A percentile compares a stretch with the other conserved stretches of the same genome.
Conservation (phyloP, 2,888 invertebrate genomes). For the Exephanes ischioxanthus region DNA sequence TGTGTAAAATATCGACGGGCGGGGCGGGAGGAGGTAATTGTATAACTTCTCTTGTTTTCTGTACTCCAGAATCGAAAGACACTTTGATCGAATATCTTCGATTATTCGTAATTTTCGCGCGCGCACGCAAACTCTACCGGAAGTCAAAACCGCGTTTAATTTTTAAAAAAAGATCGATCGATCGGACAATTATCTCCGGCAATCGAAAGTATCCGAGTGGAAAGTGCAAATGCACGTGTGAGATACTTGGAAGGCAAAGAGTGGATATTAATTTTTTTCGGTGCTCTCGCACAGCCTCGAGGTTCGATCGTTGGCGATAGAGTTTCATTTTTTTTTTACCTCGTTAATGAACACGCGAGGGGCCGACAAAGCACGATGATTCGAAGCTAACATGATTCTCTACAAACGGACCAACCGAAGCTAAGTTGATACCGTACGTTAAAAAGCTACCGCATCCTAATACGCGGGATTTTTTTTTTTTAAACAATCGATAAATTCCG, state of each 20-base stretch:
- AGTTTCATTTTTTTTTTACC: constrained; percentile 22
- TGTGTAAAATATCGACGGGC: constrained; percentile 46
- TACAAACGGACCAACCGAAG: constrained; percentile 21
- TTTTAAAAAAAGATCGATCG: background rate
- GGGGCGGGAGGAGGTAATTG: background rate
- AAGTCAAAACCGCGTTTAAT: background rate
- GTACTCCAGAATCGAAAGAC: constrained; percentile 8
- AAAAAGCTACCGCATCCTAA: constrained; percentile 35
- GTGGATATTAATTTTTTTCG: constrained; percentile 76
- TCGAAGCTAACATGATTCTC: constrained; percentile 3
- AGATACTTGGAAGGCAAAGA: constrained; percentile 80
- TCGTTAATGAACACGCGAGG: constrained; percentile 18
- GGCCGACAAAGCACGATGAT: constrained; percentile 23
- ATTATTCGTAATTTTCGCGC: background rate
- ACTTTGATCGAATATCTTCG: constrained; percentile 21
- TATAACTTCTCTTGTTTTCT: constrained; percentile 7
- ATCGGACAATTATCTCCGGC: background rate
- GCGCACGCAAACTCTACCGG: background rate
- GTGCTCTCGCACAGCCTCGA: constrained; percentile 66
- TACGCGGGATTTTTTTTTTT: constrained; percentile 40
- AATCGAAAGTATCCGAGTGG: constrained; percentile 7
- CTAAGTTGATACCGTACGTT: constrained; percentile 24
- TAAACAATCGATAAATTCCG: constrained; percentile 15
- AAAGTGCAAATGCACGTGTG: constrained; percentile 71
- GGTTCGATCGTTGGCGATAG: constrained; percentile 52